phyloP scores from a whole-genome alignment of 1,140 invertebrate species.

The Hyphantria cunea region DNA sequence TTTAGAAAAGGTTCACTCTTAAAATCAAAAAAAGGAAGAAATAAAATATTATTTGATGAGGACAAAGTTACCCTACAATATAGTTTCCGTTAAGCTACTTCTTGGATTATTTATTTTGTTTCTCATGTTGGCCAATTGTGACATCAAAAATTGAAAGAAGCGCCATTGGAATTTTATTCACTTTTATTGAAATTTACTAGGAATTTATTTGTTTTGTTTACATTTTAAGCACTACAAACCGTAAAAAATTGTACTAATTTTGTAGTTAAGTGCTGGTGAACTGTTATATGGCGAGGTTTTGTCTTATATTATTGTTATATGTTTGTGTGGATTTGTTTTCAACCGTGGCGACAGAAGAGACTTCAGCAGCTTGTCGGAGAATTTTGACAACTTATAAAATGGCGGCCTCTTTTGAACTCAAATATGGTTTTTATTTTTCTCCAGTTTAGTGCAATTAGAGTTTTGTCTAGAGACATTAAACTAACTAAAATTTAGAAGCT shows the following conservation, averaged over 20 bases:
- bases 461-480: constrained; percentile 8
- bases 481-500: constrained; percentile 3
- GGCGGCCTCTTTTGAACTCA: constrained; percentile 77
- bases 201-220: constrained; percentile 12
- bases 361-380: constrained; percentile 39
- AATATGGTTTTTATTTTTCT: constrained; percentile 47
- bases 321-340: constrained; percentile 70
- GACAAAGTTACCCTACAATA: too few relatives aligned
- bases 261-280: constrained; percentile 13
- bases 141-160: constrained; percentile 73
- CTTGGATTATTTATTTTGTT: too few relatives aligned
- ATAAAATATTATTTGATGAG: too few relatives aligned
- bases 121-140: constrained; percentile 28
- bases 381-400: constrained; percentile 72
- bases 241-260: constrained; percentile 7
- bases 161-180: constrained; percentile 59
- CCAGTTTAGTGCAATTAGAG: constrained; percentile 32
- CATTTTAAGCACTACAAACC: constrained; percentile 17
- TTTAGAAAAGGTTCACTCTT: too few relatives aligned
- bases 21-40: too few relatives aligned
- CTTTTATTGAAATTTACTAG: constrained; percentile 30
- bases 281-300: constrained; percentile 7
- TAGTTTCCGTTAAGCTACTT: too few relatives aligned
- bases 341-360: constrained; percentile 72
- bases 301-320: constrained; percentile 8